Percentiles rank a stretch among this genome's conserved stretches.
Conservation (phyloP, 2,888 invertebrate species). For the Trisateles emortualis region DNA sequence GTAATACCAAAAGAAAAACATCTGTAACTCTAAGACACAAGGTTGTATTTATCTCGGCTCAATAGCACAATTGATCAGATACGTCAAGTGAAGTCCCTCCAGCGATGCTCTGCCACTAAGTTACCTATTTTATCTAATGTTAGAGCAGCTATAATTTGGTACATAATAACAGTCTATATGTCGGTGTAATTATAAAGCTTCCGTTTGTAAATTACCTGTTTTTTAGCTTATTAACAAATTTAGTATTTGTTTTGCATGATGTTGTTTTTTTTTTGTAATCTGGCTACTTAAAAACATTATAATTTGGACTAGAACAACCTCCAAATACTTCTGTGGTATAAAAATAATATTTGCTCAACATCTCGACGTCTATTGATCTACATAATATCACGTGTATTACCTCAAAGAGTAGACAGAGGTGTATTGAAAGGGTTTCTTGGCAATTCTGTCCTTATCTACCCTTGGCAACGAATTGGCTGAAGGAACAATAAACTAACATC, state of each 20-base stretch:
- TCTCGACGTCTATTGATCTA: too few relatives aligned
- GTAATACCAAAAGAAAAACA: not conserved
- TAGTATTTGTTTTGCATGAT: conserved; percentile 30
- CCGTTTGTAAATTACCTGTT: conserved; percentile 47
- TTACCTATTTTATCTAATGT: not conserved
- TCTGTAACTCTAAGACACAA: not conserved
- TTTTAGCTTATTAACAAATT: conserved; percentile 39
- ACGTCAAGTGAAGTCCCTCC: not conserved
- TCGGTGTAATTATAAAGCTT: conserved; percentile 44
- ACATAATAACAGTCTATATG: conserved; percentile 26
- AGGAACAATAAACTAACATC: too few relatives aligned
- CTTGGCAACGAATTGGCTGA: too few relatives aligned
- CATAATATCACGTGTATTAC: too few relatives aligned
- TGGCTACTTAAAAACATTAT: conserved; percentile 17
- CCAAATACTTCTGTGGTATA: not conserved
- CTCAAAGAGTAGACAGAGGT: too few relatives aligned
- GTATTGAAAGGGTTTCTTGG: too few relatives aligned
- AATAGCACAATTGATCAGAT: not conserved
- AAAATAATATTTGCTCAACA: too few relatives aligned
- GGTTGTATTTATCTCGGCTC: not conserved
- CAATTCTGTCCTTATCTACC: too few relatives aligned
- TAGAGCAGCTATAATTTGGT: conserved; percentile 4
- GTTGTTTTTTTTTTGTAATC: conserved; percentile 21
- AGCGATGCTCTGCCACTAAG: not conserved
- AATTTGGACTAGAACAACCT: not conserved